phyloP scores from a whole-genome alignment of 2,113 vertebrate species.

The Aspiorhynchus laticeps region DNA sequence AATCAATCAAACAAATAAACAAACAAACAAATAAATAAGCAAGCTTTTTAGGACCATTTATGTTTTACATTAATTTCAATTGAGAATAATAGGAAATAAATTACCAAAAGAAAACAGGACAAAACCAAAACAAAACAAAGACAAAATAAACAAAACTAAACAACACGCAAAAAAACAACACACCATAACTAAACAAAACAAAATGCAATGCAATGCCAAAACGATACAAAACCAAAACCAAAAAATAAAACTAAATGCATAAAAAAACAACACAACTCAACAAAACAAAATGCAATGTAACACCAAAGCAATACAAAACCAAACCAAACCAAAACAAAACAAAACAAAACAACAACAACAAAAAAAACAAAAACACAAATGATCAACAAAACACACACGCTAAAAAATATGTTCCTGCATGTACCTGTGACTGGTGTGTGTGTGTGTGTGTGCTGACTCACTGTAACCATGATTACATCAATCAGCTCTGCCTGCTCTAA shows the following conservation, averaged over 20 bases:
- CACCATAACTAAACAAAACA: neutral
- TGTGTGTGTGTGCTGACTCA: slow-evolving; percentile 54
- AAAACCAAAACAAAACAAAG: neutral
- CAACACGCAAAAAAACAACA: neutral
- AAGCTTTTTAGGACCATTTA: no score
- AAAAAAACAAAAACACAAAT: neutral
- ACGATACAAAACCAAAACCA: neutral
- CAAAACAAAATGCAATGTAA: neutral
- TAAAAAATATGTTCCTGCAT: neutral
- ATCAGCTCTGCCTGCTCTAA: slow-evolving; percentile 67
- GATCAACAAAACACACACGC: neutral
- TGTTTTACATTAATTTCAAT: neutral
- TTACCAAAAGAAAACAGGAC: no score
- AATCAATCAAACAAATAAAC: no score
- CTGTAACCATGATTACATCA: slow-evolving; percentile 65
- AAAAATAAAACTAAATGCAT: neutral
- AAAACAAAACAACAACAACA: neutral
- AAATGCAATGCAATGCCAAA: neutral
- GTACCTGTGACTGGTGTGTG: slow-evolving; percentile 13
- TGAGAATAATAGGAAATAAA: no score
- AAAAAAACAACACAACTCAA: neutral
- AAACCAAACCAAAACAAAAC: no score
- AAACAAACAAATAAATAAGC: no score
- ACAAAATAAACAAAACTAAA: neutral
- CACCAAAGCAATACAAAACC: neutral